Evolutionary conservation across 2,888 invertebrate genomes (phyloP), one percentile per base, ranked within the genome.

Genomic region (Malthinus flaveolus): DNA sequence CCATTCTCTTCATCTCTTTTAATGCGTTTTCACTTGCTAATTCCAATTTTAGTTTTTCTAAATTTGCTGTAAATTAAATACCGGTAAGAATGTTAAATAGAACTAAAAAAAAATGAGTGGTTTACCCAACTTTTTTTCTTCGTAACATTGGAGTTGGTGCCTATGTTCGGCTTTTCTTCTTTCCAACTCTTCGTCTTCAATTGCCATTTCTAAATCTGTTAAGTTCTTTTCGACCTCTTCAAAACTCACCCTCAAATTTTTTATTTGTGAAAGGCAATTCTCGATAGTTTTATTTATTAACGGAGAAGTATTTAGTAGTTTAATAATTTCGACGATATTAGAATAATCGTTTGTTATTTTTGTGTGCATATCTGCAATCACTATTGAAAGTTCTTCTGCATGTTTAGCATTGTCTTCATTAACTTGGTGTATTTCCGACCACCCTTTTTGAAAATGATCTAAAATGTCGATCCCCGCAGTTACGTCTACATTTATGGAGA

Each of bases 111-210:
- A 10, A 39, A 39, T 12, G 8, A 1, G 2, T 7, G 11, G 1
- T 39, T 71, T 76, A 89, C 90, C 85, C 74, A 88, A 80, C 79
- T 89, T 89, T 68, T 86, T 87, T 67, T 88, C 86, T 73, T 88
- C 85, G 67, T 89, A 89, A 64, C 88, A 76, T 11, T 85, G 84
- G 51, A 91, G 79, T 64, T 90, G 88, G 71, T 87, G 87, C 65
- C 85, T 81, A 71, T 90, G 89, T 70, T 89, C 87, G 39, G 87
- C 73, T 74, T 90, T 88, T 78, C 85, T 84, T 70, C 84, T 86
- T 69, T 89, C 86, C 72, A 90, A 82, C 63, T 89, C 88, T 61
- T 85, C 81, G 61, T 84, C 84, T 70, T 90, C 89, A 9, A 89
- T 84, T 56, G 87, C 73, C 70, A 88, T 86, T 72, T 90, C 88